A percentile compares a stretch with the other conserved stretches of the same genome.
These are phyloP conservation scores for Trichonephila clavipes DNA, from an alignment of 1,140 invertebrate genomes.

Conservation along the genomic window DNA sequence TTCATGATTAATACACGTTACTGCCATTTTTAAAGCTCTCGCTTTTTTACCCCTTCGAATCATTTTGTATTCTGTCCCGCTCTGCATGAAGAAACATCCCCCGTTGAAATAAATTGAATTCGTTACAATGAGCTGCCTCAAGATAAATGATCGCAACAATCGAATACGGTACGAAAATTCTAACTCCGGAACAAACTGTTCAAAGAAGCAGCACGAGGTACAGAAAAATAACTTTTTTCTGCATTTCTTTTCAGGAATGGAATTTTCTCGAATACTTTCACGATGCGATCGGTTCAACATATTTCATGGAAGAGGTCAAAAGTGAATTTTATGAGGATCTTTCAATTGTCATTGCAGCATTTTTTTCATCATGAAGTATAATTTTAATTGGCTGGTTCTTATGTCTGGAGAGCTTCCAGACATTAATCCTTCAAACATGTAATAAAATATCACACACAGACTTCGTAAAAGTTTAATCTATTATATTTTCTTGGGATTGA, in stretches of 20 bases:
- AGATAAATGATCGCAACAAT: conserved; percentile 7
- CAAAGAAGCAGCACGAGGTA: not conserved
- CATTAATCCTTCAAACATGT: no score
- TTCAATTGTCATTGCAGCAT: no score
- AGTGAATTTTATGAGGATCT: no score
- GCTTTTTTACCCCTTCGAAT: not conserved
- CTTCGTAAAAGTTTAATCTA: no score
- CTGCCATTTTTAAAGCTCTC: not conserved
- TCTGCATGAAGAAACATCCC: not conserved
- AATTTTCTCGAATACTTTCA: not conserved
- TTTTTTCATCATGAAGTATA: no score
- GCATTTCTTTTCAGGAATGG: not conserved
- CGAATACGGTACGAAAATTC: not conserved
- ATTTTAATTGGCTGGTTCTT: no score
- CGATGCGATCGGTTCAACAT: not conserved
- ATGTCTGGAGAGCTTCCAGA: no score
- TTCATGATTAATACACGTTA: not conserved
- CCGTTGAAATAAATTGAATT: conserved; percentile 18
- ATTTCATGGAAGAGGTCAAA: not conserved
- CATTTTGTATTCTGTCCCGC: not conserved
- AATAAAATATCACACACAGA: no score
- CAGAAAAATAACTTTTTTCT: not conserved
- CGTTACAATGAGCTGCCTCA: conserved; percentile 28
- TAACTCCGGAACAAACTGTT: conserved; percentile 2
- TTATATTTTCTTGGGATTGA: no score